Evolutionary conservation across 2,113 vertebrate genomes (phyloP).

Genomic region (Silurus meridionalis): DNA sequence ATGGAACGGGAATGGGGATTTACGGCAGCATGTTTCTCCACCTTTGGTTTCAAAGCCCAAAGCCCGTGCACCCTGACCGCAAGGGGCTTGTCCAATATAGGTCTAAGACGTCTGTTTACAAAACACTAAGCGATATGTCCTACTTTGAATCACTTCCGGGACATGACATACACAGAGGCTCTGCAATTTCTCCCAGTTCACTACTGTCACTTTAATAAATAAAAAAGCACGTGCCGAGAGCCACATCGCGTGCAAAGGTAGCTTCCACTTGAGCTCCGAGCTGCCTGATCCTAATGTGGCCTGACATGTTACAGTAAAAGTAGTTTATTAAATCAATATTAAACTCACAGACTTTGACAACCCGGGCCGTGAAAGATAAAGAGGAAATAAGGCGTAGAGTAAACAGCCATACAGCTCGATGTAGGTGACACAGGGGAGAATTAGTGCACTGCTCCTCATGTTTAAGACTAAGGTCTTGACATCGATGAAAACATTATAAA

Average conservation of each 20-base stretch:
- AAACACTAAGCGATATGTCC: constrained; percentile 80
- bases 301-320: constrained; percentile 99
- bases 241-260: constrained; percentile 92
- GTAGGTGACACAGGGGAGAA: constrained; percentile 73
- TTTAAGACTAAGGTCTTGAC: constrained; percentile 87
- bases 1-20: constrained; percentile 38
- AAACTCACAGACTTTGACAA: constrained; percentile 95
- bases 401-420: constrained; percentile 83
- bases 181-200: constrained; percentile 51
- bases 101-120: constrained; percentile 87
- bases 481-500: constrained; percentile 92
- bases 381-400: constrained; percentile 84
- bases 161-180: constrained; percentile 77
- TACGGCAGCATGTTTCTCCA: background rate
- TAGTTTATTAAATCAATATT: constrained; percentile 99
- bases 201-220: constrained; percentile 81
- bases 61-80: constrained; percentile 66
- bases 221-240: constrained; percentile 73
- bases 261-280: constrained; percentile 79
- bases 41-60: constrained; percentile 57
- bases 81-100: constrained; percentile 78
- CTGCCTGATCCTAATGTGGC: constrained; percentile 83
- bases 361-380: constrained; percentile 85
- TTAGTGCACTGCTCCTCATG: constrained; percentile 81
- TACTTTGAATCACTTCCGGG: constrained; percentile 77